phyloP scores from a whole-genome alignment of 2,888 invertebrate genomes.

The Nomada fabriciana region DNA sequence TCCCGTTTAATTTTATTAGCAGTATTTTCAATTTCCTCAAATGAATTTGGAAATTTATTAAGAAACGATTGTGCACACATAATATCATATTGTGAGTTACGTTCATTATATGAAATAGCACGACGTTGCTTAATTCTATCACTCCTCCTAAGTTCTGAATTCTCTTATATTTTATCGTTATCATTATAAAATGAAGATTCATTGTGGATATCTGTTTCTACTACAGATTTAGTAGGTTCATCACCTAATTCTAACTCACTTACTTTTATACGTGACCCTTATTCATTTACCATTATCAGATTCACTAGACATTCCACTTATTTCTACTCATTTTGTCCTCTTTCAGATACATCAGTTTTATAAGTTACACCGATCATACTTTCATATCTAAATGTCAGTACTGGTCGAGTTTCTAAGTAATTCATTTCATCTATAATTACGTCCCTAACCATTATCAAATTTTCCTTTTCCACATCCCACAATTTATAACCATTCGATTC shows the following conservation, averaged over 20 bases:
- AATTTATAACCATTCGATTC: background rate
- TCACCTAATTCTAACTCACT: constrained; percentile 5
- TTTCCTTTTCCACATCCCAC: background rate
- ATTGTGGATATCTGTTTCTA: background rate
- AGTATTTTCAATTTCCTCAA: constrained; percentile 18
- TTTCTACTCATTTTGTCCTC: background rate
- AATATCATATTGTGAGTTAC: background rate
- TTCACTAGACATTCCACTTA: background rate
- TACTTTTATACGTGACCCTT: background rate
- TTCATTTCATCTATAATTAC: background rate
- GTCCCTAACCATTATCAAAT: background rate
- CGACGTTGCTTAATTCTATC: constrained; percentile 5
- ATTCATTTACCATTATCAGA: background rate
- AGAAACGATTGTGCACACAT: constrained; percentile 4
- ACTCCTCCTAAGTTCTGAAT: background rate
- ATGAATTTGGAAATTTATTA: constrained; percentile 1
- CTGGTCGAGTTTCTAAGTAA: background rate
- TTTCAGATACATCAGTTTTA: constrained; percentile 3
- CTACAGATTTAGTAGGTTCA: background rate
- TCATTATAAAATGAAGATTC: background rate
- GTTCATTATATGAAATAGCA: background rate
- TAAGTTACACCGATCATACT: too few species aligned
- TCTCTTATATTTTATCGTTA: background rate
- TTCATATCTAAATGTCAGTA: background rate
- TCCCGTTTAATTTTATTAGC: too few species aligned